Evolutionary conservation across 2,888 invertebrate genomes (phyloP), one percentile per base, ranked within the genome.

Genomic region (Polyommatus iphigenia): DNA sequence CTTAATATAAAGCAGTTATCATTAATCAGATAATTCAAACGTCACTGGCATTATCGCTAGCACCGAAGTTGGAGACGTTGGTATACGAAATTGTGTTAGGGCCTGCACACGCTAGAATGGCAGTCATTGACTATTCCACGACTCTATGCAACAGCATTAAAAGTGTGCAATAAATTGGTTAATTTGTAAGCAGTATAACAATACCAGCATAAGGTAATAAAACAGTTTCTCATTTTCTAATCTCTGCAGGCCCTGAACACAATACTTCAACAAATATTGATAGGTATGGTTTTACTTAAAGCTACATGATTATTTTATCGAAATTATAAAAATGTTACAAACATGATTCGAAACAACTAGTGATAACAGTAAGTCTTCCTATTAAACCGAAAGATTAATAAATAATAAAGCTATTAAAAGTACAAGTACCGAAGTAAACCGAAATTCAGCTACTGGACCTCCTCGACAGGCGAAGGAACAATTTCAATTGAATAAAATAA

Each of bases 11-110:
- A 57, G 59, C 71, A 77, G 57, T 41, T 50, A 46, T 67, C 62
- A 41, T 77, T 36, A 76, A 24, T 67, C 62, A 77, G 62, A 46
- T 67, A 62, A 76, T 57, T 76, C 36, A 76, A 77, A 50, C 29
- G 62, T 84, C 83, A 84, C 84, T 84, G 84, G 83, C 82, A 82
- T 82, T 81, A 79, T 81, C 79, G 81, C 81, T 83, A 85, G 85
- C 85, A 85, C 85, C 85, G 80, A 83, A 83, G 83, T 79, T 80
- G 81, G 81, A 82, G 83, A 81, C 82, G 82, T 81, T 78, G 78
- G 75, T 77, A 62, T 50, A 29, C 13, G 5, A 46, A 54, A 50
- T 18, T 10, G 20, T 20, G n/a, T 72, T n/a, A 72, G 36, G 75
- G 29, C 67, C 67, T 67, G 67, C 67, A 67, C 67, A 67, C 15